Evolutionary conservation across 2,113 vertebrate genomes (phyloP), one percentile per base, ranked within the genome.

Genomic region (Cariama cristata): DNA sequence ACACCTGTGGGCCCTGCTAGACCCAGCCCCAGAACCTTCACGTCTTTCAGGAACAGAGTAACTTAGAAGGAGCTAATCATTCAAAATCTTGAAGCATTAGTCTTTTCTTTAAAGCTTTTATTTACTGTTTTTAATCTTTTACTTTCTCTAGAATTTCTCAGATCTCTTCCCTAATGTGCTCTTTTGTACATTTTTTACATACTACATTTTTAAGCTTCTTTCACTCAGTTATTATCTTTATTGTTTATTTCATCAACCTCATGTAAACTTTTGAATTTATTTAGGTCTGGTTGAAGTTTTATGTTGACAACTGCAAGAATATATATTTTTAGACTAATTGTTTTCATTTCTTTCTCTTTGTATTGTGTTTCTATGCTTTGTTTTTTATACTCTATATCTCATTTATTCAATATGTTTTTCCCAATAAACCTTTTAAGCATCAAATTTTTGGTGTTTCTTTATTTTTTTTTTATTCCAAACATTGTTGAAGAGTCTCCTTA

Each of bases 71-170:
- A 14, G 0, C 3, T 24, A 0, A 0, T 50, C 0, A 5, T 59
- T 2, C 0, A 0, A 0, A 1, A 4, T 14, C 0, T 40, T 88
- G 0, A 1, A 0, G 0, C 0, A 0, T 17, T 35, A 0, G 0
- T 24, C 0, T 45, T 68, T 33, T 2, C 2, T 6, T 8, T 6
- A 10, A 6, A 0, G 0, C 4, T 19, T 38, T 8, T 0, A 15
- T 13, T 33, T 32, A 0, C 1, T 6, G 0, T 6, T 8, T 1
- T 15, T 6, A 0, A 0, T 19, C 0, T 21, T 42, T 24, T 12
- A 2, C 1, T 26, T 38, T 4, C 0, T 4, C 0, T 67, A 3
- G 1, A 0, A 0, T n/a, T 20, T 16, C 1, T 1, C 1, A 0
- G 0, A 1, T 53, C 0, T 74, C 0, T 4, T 14, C 0, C 1